A percentile compares a stretch with the other conserved stretches of the same genome.
These are phyloP conservation scores for Dromius quadrimaculatus DNA, from an alignment of 2,888 invertebrate species.

Conservation along the genomic window DNA sequence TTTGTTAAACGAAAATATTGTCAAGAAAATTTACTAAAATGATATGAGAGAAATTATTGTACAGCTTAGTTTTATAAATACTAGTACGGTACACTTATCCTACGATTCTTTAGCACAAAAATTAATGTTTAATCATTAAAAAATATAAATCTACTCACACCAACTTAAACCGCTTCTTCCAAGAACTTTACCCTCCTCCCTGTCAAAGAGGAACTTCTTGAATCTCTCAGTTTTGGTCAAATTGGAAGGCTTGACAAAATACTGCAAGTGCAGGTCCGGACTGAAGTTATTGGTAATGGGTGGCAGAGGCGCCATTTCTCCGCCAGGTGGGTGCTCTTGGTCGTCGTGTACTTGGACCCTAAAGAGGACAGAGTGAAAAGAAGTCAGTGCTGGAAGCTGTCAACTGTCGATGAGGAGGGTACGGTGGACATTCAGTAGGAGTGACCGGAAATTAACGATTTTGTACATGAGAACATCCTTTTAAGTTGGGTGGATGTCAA, in stretches of 20 bases:
- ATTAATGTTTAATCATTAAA: no score
- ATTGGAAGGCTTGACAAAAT: constrained; percentile 73
- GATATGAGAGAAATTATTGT: no score
- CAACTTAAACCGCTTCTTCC: constrained; percentile 85
- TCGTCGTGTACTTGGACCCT: neutral
- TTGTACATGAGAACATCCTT: constrained; percentile 69
- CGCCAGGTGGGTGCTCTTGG: neutral
- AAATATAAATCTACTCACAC: constrained; percentile 88
- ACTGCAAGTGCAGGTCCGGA: constrained; percentile 65
- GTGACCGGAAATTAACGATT: constrained; percentile 68
- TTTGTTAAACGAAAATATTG: no score
- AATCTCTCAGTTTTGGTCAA: constrained; percentile 71
- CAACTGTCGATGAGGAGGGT: constrained; percentile 58
- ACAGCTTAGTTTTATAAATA: no score
- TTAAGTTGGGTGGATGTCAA: constrained; percentile 51
- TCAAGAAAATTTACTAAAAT: no score
- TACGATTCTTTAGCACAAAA: no score
- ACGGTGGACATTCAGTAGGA: constrained; percentile 55
- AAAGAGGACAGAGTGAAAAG: constrained; percentile 23
- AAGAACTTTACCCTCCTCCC: constrained; percentile 78
- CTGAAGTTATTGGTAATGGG: constrained; percentile 38
- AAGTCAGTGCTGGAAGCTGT: constrained; percentile 55
- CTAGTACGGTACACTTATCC: no score
- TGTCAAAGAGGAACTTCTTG: constrained; percentile 81
- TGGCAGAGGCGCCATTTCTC: constrained; percentile 31